Percentiles rank a stretch among this genome's conserved stretches.
These are phyloP conservation scores for Dendroctonus valens DNA, from an alignment of 1,140 invertebrate genomes.

Conservation along the genomic window DNA sequence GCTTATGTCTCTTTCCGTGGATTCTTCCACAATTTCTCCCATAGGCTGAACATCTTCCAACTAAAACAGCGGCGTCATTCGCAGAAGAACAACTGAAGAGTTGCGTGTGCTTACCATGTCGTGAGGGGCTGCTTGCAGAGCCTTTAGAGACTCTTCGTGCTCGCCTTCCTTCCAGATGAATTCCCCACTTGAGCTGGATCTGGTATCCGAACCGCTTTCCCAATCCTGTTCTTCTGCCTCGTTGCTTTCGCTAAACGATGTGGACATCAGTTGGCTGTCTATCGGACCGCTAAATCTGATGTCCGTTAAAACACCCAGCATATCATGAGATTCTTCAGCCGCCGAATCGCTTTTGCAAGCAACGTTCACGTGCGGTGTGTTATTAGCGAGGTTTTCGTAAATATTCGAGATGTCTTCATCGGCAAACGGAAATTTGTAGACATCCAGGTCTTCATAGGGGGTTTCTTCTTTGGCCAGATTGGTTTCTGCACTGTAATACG, in stretches of 20 bases:
- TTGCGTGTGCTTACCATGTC: slow-evolving; percentile 43
- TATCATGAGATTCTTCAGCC: slow-evolving; percentile 15
- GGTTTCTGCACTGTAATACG: too few relatives aligned
- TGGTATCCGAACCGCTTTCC: slow-evolving; percentile 59
- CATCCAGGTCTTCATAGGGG: too few relatives aligned
- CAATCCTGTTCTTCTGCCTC: slow-evolving; percentile 54
- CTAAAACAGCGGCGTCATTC: slow-evolving; percentile 22
- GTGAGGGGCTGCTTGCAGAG: slow-evolving; percentile 47
- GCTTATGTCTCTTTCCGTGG: slow-evolving; percentile 40
- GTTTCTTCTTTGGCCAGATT: too few relatives aligned
- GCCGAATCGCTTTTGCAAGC: not conserved
- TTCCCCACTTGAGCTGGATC: slow-evolving; percentile 67
- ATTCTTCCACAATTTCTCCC: slow-evolving; percentile 43
- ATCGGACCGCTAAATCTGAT: slow-evolving; percentile 48
- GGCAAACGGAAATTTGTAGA: not conserved
- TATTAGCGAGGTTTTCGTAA: not conserved
- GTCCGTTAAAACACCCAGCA: slow-evolving; percentile 46
- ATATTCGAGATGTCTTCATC: not conserved
- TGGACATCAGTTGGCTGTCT: slow-evolving; percentile 48
- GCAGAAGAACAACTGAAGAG: not conserved
- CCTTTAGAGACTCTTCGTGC: slow-evolving; percentile 51
- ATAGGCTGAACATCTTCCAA: slow-evolving; percentile 39
- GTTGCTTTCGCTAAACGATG: slow-evolving; percentile 50
- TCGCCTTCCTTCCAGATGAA: slow-evolving; percentile 69
- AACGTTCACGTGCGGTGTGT: not conserved